A percentile compares a stretch with the other conserved stretches of the same genome.
These are phyloP conservation scores for Zaprionus africanus DNA, from an alignment of 1,140 invertebrate species.

Conservation along the genomic window DNA sequence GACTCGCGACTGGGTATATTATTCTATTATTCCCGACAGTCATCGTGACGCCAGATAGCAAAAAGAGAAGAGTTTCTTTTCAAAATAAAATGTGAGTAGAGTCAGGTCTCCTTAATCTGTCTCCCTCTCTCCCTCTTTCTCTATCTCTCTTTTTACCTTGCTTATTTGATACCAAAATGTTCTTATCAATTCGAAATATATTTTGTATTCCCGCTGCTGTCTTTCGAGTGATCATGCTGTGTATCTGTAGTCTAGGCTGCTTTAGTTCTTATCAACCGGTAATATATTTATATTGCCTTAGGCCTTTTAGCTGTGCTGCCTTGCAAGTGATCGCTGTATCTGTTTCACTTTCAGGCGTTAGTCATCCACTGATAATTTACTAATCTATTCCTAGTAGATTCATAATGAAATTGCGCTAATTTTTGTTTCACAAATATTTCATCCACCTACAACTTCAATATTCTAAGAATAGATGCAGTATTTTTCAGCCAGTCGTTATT, in stretches of 20 bases:
- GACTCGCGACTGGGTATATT: too few species aligned
- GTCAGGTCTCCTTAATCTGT: too few species aligned
- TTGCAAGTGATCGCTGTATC: background rate
- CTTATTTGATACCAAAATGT: too few species aligned
- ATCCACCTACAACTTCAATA: background rate
- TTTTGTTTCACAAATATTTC: background rate
- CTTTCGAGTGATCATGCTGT: too few species aligned
- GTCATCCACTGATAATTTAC: constrained; percentile 11
- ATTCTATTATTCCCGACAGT: constrained; percentile 11
- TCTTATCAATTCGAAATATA: too few species aligned
- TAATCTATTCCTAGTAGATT: background rate
- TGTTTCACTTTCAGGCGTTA: background rate
- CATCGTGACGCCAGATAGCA: constrained; percentile 9
- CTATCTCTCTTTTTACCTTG: too few species aligned
- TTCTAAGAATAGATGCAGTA: background rate
- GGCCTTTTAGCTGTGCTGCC: background rate
- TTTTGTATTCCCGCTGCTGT: too few species aligned
- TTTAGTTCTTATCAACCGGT: too few species aligned
- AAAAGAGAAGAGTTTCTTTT: background rate
- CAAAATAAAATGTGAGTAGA: background rate
- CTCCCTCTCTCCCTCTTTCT: too few species aligned
- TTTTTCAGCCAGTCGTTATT: background rate
- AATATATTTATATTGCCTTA: too few species aligned
- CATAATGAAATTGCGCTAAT: background rate
- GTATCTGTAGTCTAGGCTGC: too few species aligned